Evolutionary conservation across 2,888 invertebrate species (phyloP).

Genomic region (Heliconius aoede): DNA sequence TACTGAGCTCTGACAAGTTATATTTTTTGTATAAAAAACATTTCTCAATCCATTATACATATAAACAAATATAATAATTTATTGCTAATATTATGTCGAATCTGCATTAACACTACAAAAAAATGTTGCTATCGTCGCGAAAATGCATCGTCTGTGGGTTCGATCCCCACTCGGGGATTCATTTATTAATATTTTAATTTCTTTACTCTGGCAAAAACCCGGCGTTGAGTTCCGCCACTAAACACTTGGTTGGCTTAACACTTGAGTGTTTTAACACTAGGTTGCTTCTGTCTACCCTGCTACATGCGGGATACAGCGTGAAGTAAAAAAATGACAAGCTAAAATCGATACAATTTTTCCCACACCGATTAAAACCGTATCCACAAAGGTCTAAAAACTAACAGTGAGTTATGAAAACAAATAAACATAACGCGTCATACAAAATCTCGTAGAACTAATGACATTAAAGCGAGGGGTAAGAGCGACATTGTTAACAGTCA

Average conservation of each 20-base stretch:
- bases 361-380: constrained; percentile 74
- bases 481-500: constrained; percentile 80
- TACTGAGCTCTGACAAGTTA: neutral
- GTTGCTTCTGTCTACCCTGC: no score
- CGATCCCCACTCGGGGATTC: no score
- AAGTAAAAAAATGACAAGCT: constrained; percentile 52
- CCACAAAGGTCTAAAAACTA: constrained; percentile 72
- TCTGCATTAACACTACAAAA: constrained; percentile 59
- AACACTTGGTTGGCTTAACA: no score
- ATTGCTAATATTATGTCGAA: constrained; percentile 1
- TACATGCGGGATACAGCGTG: no score
- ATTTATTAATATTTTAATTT: no score
- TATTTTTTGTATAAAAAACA: neutral
- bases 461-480: constrained; percentile 80
- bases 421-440: constrained; percentile 77
- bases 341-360: constrained; percentile 71
- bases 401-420: constrained; percentile 79
- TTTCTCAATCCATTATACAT: constrained; percentile 3
- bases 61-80: constrained; percentile 14
- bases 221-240: no score
- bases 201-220: no score
- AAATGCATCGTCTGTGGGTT: no score
- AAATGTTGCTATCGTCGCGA: no score
- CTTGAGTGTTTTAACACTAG: no score
- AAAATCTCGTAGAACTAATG: constrained; percentile 81